A percentile compares a stretch with the other conserved stretches of the same genome.
phyloP scores from a whole-genome alignment of 2,113 vertebrate species.

The Oryzias celebensis region DNA sequence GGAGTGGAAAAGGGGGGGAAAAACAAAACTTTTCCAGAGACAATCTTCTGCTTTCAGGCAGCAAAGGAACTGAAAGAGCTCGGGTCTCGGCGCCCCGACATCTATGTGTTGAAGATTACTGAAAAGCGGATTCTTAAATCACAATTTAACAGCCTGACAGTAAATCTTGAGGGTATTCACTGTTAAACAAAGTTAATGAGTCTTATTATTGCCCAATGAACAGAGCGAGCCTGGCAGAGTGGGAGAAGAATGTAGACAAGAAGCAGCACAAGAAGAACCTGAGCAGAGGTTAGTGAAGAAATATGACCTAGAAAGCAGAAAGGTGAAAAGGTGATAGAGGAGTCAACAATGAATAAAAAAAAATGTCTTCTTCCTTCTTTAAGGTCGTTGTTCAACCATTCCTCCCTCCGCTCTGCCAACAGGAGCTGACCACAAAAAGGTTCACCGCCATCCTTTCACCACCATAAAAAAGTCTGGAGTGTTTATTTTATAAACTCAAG shows the following conservation, averaged over 20 bases:
- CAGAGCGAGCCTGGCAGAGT: too few species aligned
- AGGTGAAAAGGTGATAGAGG: conserved; percentile 28
- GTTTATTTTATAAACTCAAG: conserved; percentile 65
- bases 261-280: not conserved
- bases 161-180: too few species aligned
- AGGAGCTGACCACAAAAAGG: conserved; percentile 33
- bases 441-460: conserved; percentile 58
- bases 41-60: too few species aligned
- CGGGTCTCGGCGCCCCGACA: too few species aligned
- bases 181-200: too few species aligned
- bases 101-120: too few species aligned
- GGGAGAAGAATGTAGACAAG: not conserved
- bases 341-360: conserved; percentile 23
- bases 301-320: conserved; percentile 42
- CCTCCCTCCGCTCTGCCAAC: conserved; percentile 2
- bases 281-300: conserved; percentile 18
- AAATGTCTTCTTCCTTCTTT: conserved; percentile 14
- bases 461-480: conserved; percentile 30
- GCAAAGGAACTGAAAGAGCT: too few species aligned
- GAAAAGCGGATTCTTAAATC: too few species aligned
- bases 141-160: too few species aligned
- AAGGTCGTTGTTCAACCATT: not conserved
- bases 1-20: not conserved
- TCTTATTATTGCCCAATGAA: not conserved
- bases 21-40: not conserved